These are phyloP conservation scores for Hippopotamyrus pictus DNA, from an alignment of 2,797 vertebrate genomes.

Conservation along the genomic window DNA sequence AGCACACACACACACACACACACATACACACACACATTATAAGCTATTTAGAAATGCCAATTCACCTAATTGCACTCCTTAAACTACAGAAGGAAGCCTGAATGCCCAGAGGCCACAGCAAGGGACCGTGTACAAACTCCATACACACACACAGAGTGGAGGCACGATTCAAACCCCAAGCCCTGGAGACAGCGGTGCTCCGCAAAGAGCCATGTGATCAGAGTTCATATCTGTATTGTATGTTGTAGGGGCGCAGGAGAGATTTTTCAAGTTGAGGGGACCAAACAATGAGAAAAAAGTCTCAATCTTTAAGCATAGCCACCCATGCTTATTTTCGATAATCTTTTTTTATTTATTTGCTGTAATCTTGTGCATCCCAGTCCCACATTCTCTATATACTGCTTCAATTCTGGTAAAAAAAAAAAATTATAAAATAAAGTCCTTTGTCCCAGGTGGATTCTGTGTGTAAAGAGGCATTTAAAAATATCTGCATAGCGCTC, in stretches of 20 bases:
- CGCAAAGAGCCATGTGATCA: not conserved
- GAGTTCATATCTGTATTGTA: not conserved
- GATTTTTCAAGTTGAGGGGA: not conserved
- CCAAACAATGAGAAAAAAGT: not conserved
- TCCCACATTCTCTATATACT: not conserved
- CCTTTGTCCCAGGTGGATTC: not conserved
- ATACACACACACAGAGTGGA: not conserved
- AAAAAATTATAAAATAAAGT: not conserved
- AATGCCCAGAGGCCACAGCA: not conserved
- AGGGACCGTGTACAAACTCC: not conserved
- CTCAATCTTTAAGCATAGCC: not conserved
- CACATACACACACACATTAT: not conserved
- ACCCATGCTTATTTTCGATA: not conserved
- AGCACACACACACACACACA: not conserved
- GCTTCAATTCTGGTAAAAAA: not conserved
- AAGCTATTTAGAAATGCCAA: not conserved
- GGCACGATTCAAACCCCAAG: not conserved
- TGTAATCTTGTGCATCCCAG: not conserved
- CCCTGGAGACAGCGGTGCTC: not conserved
- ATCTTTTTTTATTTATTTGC: not conserved
- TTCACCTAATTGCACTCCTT: not conserved
- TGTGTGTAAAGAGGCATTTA: not conserved
- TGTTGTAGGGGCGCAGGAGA: not conserved
- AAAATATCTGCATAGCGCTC: not conserved
- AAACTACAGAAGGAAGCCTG: not conserved